Base-by-base conservation (phyloP, 2,888 invertebrate species). In the Alloplasta piceator region DNA sequence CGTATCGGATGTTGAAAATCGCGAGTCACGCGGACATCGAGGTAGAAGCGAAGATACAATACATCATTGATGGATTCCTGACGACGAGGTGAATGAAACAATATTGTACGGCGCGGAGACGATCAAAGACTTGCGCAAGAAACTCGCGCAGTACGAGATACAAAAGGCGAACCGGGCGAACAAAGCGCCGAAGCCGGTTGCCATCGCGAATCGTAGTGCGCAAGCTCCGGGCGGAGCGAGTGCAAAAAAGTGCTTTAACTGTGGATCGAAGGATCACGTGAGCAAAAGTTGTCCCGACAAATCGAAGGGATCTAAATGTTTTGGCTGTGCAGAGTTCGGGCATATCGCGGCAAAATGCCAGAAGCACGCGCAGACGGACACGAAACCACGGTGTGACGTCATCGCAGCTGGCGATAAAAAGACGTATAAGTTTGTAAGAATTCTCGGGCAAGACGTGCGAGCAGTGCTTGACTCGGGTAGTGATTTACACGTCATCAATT, bases 21-120 rank as follows among this genome's bases (percentile, higher is more conserved):
- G 85, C 83, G 0, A 79, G 78, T 6, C 82, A 84, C 12, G 74
- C 67, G 4, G 66, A 78, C 2, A 71, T 82, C 5, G 82, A 82
- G 26, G 4, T 67, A 1, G 71, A 75, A 5, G 64, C 74, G 7
- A 58, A 63, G 12, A 70, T 78, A 5, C 78, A 78, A 50, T 82
- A 82, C 4, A 78, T 26, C 26, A 75, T 14, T 61, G 75, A 7
- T 26, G 38, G 4, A 79, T 78, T 26, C 26, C 26, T 26, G 26
- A 26, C 58, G 74, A 68, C 5, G 68, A 66, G 6, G 60, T 56
- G 12, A 72, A 79, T 43, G 79, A 82, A 55, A 52, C 64, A 0
- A 50, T 81, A 5, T 48, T 78, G 48, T 82, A 82, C 52, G 82
- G 82, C 5, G 78, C 78, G 0, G 43, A 39, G 1, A 14, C 39